Conservation (phyloP, 2,797 vertebrate genomes). For the Hafferia zeledoni region DNA sequence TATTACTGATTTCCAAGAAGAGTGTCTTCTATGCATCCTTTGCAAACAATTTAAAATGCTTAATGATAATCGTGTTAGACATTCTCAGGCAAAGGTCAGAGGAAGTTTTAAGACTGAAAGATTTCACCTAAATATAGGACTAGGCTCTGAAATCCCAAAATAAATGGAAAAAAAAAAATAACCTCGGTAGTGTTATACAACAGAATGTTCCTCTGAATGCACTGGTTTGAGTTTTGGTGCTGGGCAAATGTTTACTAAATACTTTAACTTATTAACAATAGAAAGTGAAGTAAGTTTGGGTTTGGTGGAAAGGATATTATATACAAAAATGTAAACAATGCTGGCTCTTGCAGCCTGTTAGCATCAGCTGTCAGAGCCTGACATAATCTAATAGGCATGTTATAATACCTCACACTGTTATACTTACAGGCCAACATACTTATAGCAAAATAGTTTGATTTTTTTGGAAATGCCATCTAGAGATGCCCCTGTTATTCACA, state of each 20-base stretch:
- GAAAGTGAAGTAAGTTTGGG: not conserved
- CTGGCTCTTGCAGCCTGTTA: not conserved
- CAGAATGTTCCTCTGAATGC: not conserved
- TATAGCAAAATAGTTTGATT: not conserved
- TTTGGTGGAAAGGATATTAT: not conserved
- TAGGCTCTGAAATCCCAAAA: not conserved
- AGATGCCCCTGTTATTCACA: rapidly evolving
- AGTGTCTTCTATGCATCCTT: not conserved
- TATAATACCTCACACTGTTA: not conserved
- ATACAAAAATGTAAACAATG: not conserved
- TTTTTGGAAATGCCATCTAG: not conserved
- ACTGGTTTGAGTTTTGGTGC: not conserved
- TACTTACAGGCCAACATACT: not conserved
- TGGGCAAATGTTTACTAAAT: not conserved
- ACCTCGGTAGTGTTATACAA: not conserved
- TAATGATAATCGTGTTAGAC: not conserved
- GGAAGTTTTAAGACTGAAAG: not conserved
- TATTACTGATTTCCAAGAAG: not conserved
- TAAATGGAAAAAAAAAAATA: not conserved
- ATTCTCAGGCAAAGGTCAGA: not conserved
- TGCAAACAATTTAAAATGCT: not conserved
- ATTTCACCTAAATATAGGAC: not conserved
- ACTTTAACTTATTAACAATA: not conserved
- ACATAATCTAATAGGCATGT: not conserved
- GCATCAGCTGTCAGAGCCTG: not conserved